Base-by-base conservation (phyloP, 2,113 vertebrate genomes). In the Herpetotheres cachinnans region DNA sequence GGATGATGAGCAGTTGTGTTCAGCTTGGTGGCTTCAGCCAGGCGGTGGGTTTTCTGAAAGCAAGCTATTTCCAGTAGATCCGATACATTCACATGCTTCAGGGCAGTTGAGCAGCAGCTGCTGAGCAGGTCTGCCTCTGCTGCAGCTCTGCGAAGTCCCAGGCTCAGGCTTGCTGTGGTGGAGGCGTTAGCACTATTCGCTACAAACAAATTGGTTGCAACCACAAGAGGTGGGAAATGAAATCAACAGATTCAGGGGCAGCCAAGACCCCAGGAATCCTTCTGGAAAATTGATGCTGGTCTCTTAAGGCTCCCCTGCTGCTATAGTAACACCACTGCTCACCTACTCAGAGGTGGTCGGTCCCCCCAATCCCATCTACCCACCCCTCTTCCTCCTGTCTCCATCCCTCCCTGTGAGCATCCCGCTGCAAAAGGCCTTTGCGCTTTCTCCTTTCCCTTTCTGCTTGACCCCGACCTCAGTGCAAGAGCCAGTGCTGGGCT, bases 1-100 rank as follows among this genome's bases (percentile, higher is more conserved):
- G 24, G 56, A 47, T 13, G 55, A 10, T 5, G 29, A 61, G 65
- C 38, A 8, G 59, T 32, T 47, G 58, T 0, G 5, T 46, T 65
- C 27, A 8, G 44, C 21, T 16, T 19, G 58, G 9, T 54, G 44
- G 10, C 49, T 62, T 55, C 74, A 44, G 16, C 19, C 32, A 25
- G 71, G 27, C 3, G 3, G n/a, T 20, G 40, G 22, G 38, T 16
- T 19, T 19, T 59, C 72, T 50, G 42, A 22, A 65, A 67, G 21
- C 7, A 7, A 54, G 22, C 10, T 80, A 5, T 79, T 79, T 49
- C 38, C n/a, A 30, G 27, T 7, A 42, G n/a, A 24, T 59, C 52
- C 3, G 6, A 7, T 16, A 7, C 4, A 8, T 27, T 47, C 2
- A 0, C 36, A 1, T 12, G 52, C 34, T 20, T 36, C 40, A 30